Evolutionary conservation across 37 sponge, comb jelly and placozoan genomes (phyloP).

Genomic region (Beroe forskalii): DNA sequence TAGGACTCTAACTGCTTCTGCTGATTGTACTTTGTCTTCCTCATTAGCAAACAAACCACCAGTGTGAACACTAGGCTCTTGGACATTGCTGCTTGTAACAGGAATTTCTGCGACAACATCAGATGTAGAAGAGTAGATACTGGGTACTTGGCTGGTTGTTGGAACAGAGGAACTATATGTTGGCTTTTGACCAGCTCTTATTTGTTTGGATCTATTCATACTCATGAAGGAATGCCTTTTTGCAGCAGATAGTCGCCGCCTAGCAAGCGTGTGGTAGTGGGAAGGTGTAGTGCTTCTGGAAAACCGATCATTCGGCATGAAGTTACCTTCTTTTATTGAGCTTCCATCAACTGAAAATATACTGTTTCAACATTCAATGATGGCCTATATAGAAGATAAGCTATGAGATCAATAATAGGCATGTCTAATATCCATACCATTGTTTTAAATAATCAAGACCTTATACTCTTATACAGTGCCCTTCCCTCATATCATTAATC

Average conservation of each 20-base stretch:
- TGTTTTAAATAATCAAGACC: too few relatives aligned
- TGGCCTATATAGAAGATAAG: too few relatives aligned
- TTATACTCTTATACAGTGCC: too few relatives aligned
- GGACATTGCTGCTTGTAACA: not conserved
- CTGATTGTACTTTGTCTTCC: not conserved
- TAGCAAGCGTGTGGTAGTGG: constrained; percentile 23
- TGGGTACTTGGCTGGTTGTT: constrained; percentile 2
- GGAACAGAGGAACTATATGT: not conserved
- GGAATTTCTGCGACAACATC: not conserved
- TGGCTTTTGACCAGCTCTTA: not conserved
- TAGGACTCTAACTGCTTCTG: constrained; percentile 46
- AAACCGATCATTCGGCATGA: not conserved
- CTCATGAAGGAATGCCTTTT: constrained; percentile 47
- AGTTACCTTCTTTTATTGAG: not conserved
- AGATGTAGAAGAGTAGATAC: not conserved
- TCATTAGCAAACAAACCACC: constrained; percentile 33
- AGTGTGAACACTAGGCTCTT: not conserved
- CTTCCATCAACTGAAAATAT: not conserved
- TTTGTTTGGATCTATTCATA: constrained; percentile 27
- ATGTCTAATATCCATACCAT: too few relatives aligned
- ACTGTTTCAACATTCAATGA: too few relatives aligned
- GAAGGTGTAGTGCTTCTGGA: constrained; percentile 13
- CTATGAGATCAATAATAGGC: too few relatives aligned
- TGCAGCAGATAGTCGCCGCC: constrained; percentile 6
- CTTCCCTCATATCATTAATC: too few relatives aligned